A percentile compares a stretch with the other conserved stretches of the same genome.
These are phyloP conservation scores for Ochotona princeps DNA, from an alignment of 2,113 vertebrate genomes.

Conservation along the genomic window DNA sequence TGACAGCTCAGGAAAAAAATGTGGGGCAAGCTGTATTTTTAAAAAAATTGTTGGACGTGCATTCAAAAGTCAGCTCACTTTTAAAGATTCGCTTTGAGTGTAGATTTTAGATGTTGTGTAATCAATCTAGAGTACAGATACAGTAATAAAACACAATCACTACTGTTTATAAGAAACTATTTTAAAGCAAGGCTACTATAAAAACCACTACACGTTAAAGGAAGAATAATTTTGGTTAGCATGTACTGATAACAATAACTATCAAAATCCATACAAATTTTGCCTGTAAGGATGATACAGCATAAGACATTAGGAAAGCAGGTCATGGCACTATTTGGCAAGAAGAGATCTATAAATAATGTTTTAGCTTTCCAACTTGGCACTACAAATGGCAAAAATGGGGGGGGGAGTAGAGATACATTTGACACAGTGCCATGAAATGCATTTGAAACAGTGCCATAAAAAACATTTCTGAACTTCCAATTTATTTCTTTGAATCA, in stretches of 20 bases:
- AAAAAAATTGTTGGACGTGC: constrained; percentile 37
- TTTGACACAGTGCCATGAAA: constrained; percentile 62
- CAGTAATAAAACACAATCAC: constrained; percentile 22
- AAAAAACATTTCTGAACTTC: constrained; percentile 57
- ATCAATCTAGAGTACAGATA: constrained; percentile 40
- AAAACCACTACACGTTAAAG: not conserved
- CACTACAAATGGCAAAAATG: constrained; percentile 36
- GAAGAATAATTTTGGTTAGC: constrained; percentile 7
- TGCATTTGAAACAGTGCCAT: constrained; percentile 56
- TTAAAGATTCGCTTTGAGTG: constrained; percentile 55
- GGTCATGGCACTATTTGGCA: not conserved
- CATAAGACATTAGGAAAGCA: constrained; percentile 40
- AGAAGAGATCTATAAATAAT: constrained; percentile 63
- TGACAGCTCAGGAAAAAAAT: constrained; percentile 61
- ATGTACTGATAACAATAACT: not conserved
- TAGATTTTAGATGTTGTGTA: constrained; percentile 46
- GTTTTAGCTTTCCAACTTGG: constrained; percentile 31
- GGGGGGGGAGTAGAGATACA: constrained; percentile 39
- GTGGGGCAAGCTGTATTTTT: constrained; percentile 56
- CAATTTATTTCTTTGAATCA: constrained; percentile 45
- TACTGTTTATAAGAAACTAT: constrained; percentile 35
- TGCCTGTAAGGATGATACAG: not conserved
- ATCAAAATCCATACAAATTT: constrained; percentile 41
- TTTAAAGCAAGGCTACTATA: not conserved
- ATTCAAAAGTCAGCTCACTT: constrained; percentile 22